Evolutionary conservation across 2,113 vertebrate species (phyloP).

Genomic region (Todiramphus chloris): DNA sequence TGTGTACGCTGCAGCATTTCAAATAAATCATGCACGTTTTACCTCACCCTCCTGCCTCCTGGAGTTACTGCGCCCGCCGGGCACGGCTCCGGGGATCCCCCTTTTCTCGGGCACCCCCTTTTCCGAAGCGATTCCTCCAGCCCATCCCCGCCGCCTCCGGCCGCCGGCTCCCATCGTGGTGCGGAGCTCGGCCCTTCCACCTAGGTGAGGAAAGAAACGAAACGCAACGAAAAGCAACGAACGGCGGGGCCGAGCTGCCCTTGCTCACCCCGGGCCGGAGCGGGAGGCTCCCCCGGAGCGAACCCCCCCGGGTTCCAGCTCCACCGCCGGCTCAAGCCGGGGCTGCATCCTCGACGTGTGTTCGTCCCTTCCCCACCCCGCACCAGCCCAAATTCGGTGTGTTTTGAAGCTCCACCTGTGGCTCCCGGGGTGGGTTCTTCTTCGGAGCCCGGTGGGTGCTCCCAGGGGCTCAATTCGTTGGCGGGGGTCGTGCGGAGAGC

Average conservation of each 20-base stretch:
- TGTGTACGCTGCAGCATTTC: constrained; percentile 88
- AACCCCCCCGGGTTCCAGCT: background rate
- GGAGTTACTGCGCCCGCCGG: background rate
- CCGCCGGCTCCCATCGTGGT: background rate
- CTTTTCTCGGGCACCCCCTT: background rate
- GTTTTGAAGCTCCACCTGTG: background rate
- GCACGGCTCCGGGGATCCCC: background rate
- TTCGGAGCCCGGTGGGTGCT: background rate
- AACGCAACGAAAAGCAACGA: background rate
- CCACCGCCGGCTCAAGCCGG: background rate
- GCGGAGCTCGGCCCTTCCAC: background rate
- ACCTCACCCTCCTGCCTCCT: constrained; percentile 74
- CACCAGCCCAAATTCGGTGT: background rate
- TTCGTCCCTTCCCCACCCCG: background rate
- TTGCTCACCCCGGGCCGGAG: background rate
- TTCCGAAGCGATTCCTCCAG: background rate
- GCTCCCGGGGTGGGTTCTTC: background rate
- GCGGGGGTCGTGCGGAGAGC: background rate
- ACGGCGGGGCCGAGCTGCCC: too few relatives aligned
- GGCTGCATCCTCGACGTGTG: background rate
- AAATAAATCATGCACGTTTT: constrained; percentile 96
- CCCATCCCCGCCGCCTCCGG: background rate
- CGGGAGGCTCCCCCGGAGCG: background rate
- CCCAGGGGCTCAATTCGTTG: background rate
- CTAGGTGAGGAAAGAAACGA: background rate